Evolutionary conservation across 2,113 vertebrate species (phyloP).

Genomic region (Clarias magur): DNA sequence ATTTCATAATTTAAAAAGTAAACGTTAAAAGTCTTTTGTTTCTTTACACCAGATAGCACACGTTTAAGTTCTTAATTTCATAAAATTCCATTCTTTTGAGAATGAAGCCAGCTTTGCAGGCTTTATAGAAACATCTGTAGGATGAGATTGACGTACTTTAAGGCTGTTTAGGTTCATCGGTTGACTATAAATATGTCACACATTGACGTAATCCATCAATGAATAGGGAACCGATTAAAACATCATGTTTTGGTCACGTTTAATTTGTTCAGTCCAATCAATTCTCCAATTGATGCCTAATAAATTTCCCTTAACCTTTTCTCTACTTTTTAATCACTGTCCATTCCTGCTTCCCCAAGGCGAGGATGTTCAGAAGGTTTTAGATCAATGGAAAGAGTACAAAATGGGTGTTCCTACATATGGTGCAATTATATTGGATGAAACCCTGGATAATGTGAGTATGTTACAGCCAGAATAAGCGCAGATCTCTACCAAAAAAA

Average conservation of each 20-base stretch:
- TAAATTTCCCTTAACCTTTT: conserved; percentile 73
- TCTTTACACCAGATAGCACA: not conserved
- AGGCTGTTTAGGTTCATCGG: not conserved
- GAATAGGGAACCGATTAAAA: not conserved
- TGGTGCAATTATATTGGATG: conserved; percentile 96
- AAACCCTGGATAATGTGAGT: conserved; percentile 91
- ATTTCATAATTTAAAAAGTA: not conserved
- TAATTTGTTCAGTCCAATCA: not conserved
- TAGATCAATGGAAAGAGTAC: conserved; percentile 98
- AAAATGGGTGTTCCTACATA: conserved; percentile 99
- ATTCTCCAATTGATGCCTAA: not conserved
- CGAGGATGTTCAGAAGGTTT: conserved; percentile 94
- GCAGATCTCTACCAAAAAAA: not conserved
- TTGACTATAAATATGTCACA: not conserved
- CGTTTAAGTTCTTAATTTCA: not conserved
- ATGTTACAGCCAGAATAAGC: not conserved
- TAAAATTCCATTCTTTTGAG: not conserved
- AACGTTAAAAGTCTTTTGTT: not conserved
- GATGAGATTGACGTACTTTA: not conserved
- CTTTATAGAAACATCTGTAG: not conserved
- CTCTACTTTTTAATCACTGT: conserved; percentile 92
- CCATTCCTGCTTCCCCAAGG: conserved; percentile 95
- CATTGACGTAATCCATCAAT: not conserved
- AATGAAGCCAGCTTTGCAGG: not conserved
- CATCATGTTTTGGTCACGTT: too few relatives aligned